These are phyloP conservation scores for Leptodactylus fuscus DNA, from an alignment of 2,113 vertebrate genomes.

Conservation along the genomic window DNA sequence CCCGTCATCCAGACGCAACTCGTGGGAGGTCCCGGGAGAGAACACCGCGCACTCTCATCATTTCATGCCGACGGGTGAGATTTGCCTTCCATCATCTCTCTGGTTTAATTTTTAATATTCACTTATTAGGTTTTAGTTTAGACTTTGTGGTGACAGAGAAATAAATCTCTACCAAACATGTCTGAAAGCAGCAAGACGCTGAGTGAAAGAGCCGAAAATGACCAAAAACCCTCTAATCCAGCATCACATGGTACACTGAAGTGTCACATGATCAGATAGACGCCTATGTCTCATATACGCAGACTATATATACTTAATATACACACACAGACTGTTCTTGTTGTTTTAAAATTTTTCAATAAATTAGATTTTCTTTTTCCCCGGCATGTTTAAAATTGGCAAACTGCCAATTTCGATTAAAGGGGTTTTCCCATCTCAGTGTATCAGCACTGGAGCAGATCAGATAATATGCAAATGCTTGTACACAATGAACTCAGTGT, in stretches of 20 bases:
- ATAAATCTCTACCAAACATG: background rate
- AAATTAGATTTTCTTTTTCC: no score
- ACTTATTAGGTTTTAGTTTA: background rate
- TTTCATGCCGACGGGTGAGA: constrained; percentile 4
- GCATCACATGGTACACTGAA: background rate
- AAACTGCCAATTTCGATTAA: no score
- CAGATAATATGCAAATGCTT: no score
- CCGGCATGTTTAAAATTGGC: no score
- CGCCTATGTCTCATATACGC: background rate
- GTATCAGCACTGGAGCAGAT: no score
- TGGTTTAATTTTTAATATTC: constrained; percentile 25
- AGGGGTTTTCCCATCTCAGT: no score
- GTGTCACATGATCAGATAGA: background rate
- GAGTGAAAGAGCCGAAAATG: no score
- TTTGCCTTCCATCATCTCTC: constrained; percentile 1
- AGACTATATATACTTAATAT: background rate
- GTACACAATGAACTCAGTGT: no score
- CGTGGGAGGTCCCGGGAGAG: constrained; percentile 18
- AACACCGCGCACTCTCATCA: background rate
- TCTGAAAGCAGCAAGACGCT: no score
- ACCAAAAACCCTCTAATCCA: background rate
- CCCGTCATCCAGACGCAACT: constrained; percentile 30
- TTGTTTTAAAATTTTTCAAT: no score
- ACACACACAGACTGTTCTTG: background rate
- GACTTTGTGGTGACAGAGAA: background rate